Conservation (phyloP, 2,797 vertebrate genomes). For the Poeciliopsis infans region DNA sequence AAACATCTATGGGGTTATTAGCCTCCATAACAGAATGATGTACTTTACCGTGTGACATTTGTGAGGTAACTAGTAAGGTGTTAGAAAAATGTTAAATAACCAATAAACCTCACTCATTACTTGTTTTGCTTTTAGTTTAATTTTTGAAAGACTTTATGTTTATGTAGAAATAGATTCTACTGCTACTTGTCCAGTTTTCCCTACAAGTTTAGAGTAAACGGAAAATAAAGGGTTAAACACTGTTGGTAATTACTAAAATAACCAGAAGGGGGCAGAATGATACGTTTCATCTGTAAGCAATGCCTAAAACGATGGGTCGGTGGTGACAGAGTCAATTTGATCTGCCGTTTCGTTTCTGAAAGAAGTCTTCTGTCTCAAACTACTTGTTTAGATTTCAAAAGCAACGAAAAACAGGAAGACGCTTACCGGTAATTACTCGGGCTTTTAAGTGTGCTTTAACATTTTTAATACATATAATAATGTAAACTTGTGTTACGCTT, state of each 20-base stretch:
- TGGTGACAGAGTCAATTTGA: not conserved
- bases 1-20: not conserved
- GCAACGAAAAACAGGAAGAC: not conserved
- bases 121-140: not conserved
- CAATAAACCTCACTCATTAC: not conserved
- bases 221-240: not conserved
- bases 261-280: not conserved
- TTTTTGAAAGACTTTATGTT: not conserved
- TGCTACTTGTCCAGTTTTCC: not conserved
- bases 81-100: not conserved
- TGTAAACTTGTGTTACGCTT: not conserved
- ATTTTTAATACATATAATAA: not conserved
- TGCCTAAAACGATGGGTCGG: slow-evolving; percentile 8
- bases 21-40: not conserved
- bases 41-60: not conserved
- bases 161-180: not conserved
- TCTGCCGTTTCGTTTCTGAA: not conserved
- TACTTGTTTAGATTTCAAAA: not conserved
- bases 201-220: not conserved
- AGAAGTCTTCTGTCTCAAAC: not conserved
- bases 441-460: not conserved
- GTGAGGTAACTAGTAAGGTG: not conserved
- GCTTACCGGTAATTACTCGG: not conserved
- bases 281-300: accelerated
- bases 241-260: not conserved